Base-by-base conservation (phyloP, 2,888 invertebrate genomes). In the Deilephila porcellus region DNA sequence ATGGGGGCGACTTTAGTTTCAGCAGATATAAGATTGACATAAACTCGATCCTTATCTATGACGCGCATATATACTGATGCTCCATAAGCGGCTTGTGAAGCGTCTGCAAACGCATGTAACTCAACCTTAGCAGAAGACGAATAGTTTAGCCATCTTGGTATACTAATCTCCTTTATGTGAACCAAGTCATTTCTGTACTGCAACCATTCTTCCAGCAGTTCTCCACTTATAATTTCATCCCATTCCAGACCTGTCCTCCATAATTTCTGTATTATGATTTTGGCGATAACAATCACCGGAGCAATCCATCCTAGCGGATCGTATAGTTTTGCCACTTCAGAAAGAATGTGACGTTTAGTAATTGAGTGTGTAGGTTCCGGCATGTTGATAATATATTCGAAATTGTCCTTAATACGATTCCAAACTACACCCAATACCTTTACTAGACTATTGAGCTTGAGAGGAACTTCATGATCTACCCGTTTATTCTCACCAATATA, bases 231-330 rank as follows among this genome's bases (percentile, higher is more conserved):
- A 11, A 75, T 76, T 1, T 84, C 80, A 74, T 85, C 84, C 85
- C 86, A 86, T 0, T 37, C 76, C 25, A 79, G 64, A 7, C 82
- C 82, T 1, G 77, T 71, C n/a, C 83, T 53, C 85, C 86, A 86
- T 4, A 85, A 63, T 71, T 77, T 80, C 73, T 86, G 84, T 4
- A 86, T 84, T 5, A 85, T 79, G 17, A 83, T 72, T 59, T 87
- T 85, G 0, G 82, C 80, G 14, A 52, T 71, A n/a, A 85, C 75
- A 0, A 85, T 77, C 1, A 37, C 60, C 0, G 83, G 84, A 0
- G 84, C 80, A 0, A 83, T 63, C 85, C 85, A 86, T 0, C 85
- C 86, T 0, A 85, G 56, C 0, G 85, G 85, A 70, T 85, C 84
- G 71, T 80, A 87, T 1, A 86, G 60, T 0, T 78, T 70, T 14